Evolutionary conservation across 2,888 invertebrate species (phyloP).

Genomic region (Andrena flavipes): DNA sequence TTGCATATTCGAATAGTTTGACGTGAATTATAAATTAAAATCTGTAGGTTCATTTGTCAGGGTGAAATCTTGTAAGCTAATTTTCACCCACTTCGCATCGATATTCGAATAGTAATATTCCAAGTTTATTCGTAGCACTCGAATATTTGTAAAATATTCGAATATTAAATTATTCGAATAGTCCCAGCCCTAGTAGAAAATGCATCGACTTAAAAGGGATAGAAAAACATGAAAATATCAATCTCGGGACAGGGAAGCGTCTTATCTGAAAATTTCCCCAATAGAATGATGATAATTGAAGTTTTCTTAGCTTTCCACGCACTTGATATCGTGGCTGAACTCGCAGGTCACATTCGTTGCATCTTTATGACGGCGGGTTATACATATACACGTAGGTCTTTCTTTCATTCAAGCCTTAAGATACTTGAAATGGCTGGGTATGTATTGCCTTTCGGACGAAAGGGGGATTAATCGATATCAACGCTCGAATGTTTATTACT

Average conservation of each 20-base stretch:
- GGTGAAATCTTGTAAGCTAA: too few relatives aligned
- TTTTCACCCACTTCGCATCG: too few relatives aligned
- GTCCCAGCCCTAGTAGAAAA: too few relatives aligned
- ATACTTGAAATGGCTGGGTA: background rate
- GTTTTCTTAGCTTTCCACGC: background rate
- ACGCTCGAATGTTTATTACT: background rate
- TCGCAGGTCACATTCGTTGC: constrained; percentile 11
- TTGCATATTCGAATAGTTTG: too few relatives aligned
- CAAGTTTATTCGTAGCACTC: too few relatives aligned
- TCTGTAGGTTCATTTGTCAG: too few relatives aligned
- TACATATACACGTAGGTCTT: background rate
- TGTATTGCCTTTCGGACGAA: background rate
- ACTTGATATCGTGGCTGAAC: background rate
- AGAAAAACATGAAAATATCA: background rate
- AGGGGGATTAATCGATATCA: background rate
- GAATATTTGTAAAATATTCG: too few relatives aligned
- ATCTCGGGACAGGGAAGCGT: background rate
- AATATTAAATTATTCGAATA: too few relatives aligned
- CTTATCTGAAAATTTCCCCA: background rate
- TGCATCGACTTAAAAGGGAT: background rate
- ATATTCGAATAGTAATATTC: too few relatives aligned
- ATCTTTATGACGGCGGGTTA: background rate
- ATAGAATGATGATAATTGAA: constrained; percentile 7
- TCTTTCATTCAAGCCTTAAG: background rate
- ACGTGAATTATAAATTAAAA: too few relatives aligned